Evolutionary conservation across 2,797 vertebrate species (phyloP), one percentile per base, ranked within the genome.

Genomic region (Cottoperca gobio): DNA sequence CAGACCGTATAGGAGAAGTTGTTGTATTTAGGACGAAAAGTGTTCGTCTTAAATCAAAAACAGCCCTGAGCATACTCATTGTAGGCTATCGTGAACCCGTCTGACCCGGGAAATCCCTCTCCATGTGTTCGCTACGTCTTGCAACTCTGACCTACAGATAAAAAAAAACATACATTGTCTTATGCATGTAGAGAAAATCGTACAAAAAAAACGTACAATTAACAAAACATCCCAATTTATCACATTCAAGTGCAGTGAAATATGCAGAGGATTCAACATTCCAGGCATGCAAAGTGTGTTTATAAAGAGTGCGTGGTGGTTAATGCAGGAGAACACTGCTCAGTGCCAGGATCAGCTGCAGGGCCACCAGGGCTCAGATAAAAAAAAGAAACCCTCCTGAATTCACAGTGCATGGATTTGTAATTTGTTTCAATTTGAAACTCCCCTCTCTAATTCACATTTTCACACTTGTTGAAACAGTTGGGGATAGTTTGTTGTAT

Each of bases 271-370:
- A 61, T 58, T 50, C 31, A 17, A 23, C 60, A 75, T 79, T 73
- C 65, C 66, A 53, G 40, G 10, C n/a, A 37, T 49, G 63, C 75
- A 26, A 45, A 42, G 13, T 70, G 79, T 46, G 42, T 79, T 73
- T 76, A 48, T 67, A 70, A 13, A 21, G 45, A 69, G 48, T 81
- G 60, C 46, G 12, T 60, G 28, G 50, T 75, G 65, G 57, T 69
- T 63, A 66, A 79, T 45, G n/a, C 6, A 59, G 24, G 28, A 24
- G 24, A 59, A 19, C 42, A 48, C 42, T 52, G 50, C 68, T 53
- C 67, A 39, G 45, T 82, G 63, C 68, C 74, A 64, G 59, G 26
- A 72, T 83, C 62, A 86, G 83, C 83, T 71, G 61, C 71, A 43
- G 58, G 50, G 64, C 13, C 64, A 61, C 31, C 54, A 40, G 50